Conservation (phyloP, 2,113 vertebrate genomes). For the Bubo scandiacus region DNA sequence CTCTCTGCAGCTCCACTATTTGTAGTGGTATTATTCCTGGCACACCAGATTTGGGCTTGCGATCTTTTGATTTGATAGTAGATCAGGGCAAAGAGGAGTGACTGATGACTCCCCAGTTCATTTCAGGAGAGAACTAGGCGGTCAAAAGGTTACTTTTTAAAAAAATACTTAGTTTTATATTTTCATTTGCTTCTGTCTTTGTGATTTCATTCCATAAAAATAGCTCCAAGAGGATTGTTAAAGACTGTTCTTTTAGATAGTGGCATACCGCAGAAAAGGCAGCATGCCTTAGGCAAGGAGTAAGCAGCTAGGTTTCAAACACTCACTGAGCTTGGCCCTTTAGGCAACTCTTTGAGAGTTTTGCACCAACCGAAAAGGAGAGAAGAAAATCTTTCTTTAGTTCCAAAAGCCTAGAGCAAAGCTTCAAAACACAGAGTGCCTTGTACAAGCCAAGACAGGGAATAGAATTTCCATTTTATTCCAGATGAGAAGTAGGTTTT, state of each 20-base stretch:
- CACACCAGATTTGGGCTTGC: neutral
- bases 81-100: neutral
- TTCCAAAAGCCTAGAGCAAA: constrained; percentile 38
- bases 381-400: constrained; percentile 44
- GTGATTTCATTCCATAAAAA: neutral
- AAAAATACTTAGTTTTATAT: neutral
- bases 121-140: neutral
- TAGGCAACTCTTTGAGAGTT: neutral
- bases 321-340: neutral
- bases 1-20: neutral
- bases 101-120: neutral
- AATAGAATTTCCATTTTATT: constrained; percentile 20
- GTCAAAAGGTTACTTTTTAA: neutral
- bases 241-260: neutral
- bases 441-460: neutral
- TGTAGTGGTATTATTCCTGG: neutral
- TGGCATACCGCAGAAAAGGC: neutral
- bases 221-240: neutral
- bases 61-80: neutral
- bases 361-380: neutral
- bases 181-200: neutral
- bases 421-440: constrained; percentile 5
- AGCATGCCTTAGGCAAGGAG: neutral
- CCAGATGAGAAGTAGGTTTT: constrained; percentile 18
- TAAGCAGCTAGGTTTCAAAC: neutral